These are phyloP conservation scores for Orthosia incerta DNA, from an alignment of 2,888 invertebrate genomes.

Conservation along the genomic window DNA sequence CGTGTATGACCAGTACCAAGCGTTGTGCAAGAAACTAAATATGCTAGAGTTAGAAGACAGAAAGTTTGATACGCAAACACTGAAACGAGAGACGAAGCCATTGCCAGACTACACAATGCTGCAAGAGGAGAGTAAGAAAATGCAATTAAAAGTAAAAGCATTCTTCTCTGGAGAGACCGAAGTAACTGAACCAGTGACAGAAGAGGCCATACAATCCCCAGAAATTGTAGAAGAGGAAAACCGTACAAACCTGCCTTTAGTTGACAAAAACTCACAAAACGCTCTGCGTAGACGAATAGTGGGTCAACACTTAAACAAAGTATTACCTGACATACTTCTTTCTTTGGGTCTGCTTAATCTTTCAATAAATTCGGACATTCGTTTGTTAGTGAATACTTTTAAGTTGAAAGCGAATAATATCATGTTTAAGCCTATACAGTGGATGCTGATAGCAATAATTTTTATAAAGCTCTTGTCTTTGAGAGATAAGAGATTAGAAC, in stretches of 20 bases:
- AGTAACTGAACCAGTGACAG: slow-evolving; percentile 78
- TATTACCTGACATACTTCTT: slow-evolving; percentile 91
- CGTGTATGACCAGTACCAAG: slow-evolving; percentile 90
- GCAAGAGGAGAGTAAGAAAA: slow-evolving; percentile 91
- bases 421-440: slow-evolving; percentile 93
- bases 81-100: slow-evolving; percentile 88
- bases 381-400: slow-evolving; percentile 92
- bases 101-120: slow-evolving; percentile 92
- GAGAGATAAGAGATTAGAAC: slow-evolving; percentile 78
- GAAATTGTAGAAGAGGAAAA: slow-evolving; percentile 72
- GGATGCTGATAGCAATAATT: slow-evolving; percentile 93
- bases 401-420: slow-evolving; percentile 93
- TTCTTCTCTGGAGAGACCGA: slow-evolving; percentile 91
- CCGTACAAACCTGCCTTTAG: slow-evolving; percentile 91
- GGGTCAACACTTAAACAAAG: slow-evolving; percentile 92
- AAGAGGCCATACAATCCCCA: slow-evolving; percentile 67
- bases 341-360: slow-evolving; percentile 86
- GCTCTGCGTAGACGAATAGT: slow-evolving; percentile 93
- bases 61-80: slow-evolving; percentile 84
- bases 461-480: slow-evolving; percentile 92
- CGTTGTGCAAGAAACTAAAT: slow-evolving; percentile 92
- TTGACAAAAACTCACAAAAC: slow-evolving; percentile 93
- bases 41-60: slow-evolving; percentile 92
- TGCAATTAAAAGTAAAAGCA: slow-evolving; percentile 92
- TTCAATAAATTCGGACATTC: slow-evolving; percentile 85